Evolutionary conservation across 2,113 vertebrate genomes (phyloP), one percentile per base, ranked within the genome.

Genomic region (Gambusia affinis): DNA sequence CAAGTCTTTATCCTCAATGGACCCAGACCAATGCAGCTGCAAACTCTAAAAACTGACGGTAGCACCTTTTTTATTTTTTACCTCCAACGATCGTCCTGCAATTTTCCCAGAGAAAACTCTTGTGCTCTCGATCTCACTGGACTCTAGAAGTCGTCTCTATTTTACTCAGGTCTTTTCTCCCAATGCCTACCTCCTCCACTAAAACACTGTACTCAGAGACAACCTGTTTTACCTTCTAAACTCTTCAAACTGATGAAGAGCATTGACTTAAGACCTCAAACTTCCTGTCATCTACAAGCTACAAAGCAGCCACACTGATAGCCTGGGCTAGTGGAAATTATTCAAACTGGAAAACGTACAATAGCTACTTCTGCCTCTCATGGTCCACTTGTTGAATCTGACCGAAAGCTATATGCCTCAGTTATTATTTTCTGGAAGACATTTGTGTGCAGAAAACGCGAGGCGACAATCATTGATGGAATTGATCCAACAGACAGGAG

Each of bases 81-180:
- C 75, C 83, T 85, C 80, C 70, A 12, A 1, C 57, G n/a, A 7
- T 42, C 63, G 27, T 10, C 28, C 47, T 70, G 64, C 30, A 57
- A 61, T 61, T 63, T 69, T 68, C 12, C 67, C 72, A 65, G 68
- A 83, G 64, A 51, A 29, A 31, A 73, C 51, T 79, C 70, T 4
- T 67, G 77, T 72, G 74, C 85, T 51, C 54, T 83, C 80, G 85
- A 89, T 88, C 89, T 91, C 85, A 72, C 30, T 67, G 33, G 76
- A 35, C 86, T 77, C 67, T 8, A 67, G 35, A 78, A 72, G 76
- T 74, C 61, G 79, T 84, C 72, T 82, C 33, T 67, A 70, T 83
- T 77, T 87, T 86, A 91, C 90, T 92, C 92, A 90, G 90, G 92
- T 88, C 86, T 74, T 63, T 22, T 79, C 57, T 84, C 86, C 79